phyloP scores from a whole-genome alignment of 2,888 invertebrate species.

The Sarcophaga variegata region DNA sequence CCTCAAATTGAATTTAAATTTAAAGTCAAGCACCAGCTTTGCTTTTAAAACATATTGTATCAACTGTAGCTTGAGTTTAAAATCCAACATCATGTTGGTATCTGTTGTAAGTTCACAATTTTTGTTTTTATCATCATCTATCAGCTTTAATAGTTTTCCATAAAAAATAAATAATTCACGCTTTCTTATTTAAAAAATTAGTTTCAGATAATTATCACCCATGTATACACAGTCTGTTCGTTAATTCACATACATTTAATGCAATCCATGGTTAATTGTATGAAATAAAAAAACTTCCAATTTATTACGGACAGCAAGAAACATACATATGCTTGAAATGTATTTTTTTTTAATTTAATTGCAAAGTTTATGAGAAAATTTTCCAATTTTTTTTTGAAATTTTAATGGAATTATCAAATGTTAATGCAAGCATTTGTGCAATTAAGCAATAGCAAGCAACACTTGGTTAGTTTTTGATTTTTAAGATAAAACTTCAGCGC shows the following conservation, averaged over 20 bases:
- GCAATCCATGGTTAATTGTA: not conserved
- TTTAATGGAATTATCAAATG: not conserved
- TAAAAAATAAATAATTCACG: not conserved
- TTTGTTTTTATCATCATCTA: no score
- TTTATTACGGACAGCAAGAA: not conserved
- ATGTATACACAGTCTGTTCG: not conserved
- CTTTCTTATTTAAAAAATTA: conserved; percentile 34
- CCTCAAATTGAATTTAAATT: no score
- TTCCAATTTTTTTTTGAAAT: no score
- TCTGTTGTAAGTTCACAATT: no score
- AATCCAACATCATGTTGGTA: no score
- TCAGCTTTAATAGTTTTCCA: not conserved
- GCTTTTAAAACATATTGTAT: no score
- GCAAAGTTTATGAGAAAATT: not conserved
- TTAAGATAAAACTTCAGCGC: no score
- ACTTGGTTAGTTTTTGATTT: no score
- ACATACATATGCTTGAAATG: not conserved
- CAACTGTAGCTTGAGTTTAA: no score
- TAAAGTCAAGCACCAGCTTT: no score
- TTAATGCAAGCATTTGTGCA: not conserved
- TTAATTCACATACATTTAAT: no score
- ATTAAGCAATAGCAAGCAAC: no score
- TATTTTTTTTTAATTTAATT: not conserved
- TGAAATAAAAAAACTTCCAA: not conserved
- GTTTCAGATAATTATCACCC: conserved; percentile 11